phyloP scores from a whole-genome alignment of 2,797 vertebrate genomes.

The Coccyzus lansbergi region DNA sequence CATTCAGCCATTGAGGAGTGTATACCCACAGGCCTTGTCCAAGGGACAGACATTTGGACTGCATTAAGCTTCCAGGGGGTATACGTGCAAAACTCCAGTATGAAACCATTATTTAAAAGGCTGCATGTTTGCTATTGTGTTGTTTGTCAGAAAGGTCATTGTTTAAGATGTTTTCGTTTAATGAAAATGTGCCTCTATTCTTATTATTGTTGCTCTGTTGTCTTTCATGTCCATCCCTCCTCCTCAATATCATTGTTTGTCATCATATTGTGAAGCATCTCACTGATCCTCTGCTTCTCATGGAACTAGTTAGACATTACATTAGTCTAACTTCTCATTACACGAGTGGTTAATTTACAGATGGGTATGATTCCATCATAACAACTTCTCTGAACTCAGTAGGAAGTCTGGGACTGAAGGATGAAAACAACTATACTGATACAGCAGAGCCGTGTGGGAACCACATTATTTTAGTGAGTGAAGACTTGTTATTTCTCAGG shows the following conservation, averaged over 20 bases:
- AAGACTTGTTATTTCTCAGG: background rate
- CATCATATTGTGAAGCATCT: background rate
- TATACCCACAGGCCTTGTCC: background rate
- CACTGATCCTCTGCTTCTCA: background rate
- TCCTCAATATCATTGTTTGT: background rate
- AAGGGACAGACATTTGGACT: background rate
- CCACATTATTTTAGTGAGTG: background rate
- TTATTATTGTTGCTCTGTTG: background rate
- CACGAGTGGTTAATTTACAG: background rate
- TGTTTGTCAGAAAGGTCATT: conserved; percentile 57
- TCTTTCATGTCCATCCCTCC: background rate
- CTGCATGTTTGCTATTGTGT: conserved; percentile 24
- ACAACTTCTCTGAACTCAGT: background rate
- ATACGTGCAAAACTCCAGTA: background rate
- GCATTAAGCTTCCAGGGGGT: conserved; percentile 26
- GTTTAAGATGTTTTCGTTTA: conserved; percentile 54
- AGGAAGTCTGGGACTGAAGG: background rate
- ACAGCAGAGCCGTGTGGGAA: background rate
- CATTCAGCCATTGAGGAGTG: background rate
- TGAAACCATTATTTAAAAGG: conserved; percentile 2
- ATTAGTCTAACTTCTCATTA: background rate
- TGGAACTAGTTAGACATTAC: background rate
- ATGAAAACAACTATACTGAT: background rate
- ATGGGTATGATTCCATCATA: background rate
- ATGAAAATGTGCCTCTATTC: background rate